Evolutionary conservation across 2,113 vertebrate genomes (phyloP).

Genomic region (Python bivittatus): DNA sequence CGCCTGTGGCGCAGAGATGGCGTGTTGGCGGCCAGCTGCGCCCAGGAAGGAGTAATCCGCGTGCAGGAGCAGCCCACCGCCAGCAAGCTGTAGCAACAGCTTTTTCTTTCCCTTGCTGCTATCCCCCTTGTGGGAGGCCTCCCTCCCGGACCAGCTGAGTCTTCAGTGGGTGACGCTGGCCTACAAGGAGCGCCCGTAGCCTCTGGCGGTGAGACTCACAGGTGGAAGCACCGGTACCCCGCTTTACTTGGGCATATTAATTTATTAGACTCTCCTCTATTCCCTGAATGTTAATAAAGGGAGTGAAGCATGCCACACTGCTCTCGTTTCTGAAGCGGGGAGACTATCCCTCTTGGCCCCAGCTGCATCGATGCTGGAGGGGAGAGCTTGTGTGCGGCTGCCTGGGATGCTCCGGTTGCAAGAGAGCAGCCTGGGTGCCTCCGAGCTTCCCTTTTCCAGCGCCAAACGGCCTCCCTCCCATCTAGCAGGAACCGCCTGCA

Average conservation of each 20-base stretch:
- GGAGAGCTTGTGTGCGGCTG: too few species aligned
- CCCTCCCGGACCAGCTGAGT: too few species aligned
- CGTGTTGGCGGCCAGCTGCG: conserved; percentile 87
- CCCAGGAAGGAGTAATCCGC: conserved; percentile 90
- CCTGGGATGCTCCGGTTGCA: too few species aligned
- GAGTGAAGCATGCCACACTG: neutral
- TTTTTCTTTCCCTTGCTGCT: rapidly evolving
- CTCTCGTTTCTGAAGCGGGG: neutral
- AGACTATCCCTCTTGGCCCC: neutral
- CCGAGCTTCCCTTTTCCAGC: neutral
- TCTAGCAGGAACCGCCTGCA: neutral
- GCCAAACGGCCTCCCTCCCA: neutral
- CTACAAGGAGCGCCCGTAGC: rapidly evolving
- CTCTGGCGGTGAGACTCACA: rapidly evolving
- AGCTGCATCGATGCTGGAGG: neutral
- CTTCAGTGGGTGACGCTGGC: neutral
- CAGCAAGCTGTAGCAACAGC: conserved; percentile 82
- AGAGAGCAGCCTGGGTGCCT: too few species aligned
- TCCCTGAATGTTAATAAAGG: neutral
- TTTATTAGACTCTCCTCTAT: neutral
- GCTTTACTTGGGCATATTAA: rapidly evolving
- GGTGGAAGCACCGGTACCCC: rapidly evolving
- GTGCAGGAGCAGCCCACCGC: conserved; percentile 54
- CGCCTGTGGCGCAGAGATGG: conserved; percentile 91
- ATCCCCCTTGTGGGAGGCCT: neutral